phyloP scores from a whole-genome alignment of 2,113 vertebrate genomes.

The Mohoua ochrocephala region DNA sequence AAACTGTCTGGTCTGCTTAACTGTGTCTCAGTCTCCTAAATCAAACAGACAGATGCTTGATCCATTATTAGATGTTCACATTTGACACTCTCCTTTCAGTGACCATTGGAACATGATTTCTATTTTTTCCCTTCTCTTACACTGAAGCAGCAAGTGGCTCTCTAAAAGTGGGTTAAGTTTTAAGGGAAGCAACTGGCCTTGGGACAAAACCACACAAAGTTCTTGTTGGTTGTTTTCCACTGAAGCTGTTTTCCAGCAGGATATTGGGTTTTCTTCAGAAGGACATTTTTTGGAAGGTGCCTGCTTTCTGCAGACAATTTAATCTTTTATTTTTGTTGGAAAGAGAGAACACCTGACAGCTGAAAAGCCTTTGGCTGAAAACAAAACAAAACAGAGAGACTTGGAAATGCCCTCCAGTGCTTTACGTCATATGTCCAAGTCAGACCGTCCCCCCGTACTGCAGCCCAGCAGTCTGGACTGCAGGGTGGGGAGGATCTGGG shows the following conservation, averaged over 20 bases:
- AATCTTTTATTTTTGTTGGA: conserved; percentile 52
- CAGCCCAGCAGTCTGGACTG: neutral
- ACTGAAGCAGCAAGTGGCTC: neutral
- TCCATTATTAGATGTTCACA: neutral
- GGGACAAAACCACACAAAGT: neutral
- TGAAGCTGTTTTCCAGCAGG: conserved; percentile 23
- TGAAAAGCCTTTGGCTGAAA: conserved; percentile 23
- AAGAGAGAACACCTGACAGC: conserved; percentile 34
- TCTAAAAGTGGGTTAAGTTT: neutral
- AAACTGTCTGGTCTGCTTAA: neutral
- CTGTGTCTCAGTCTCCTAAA: neutral
- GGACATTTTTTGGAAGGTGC: neutral
- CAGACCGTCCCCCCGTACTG: rapidly evolving
- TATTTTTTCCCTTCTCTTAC: neutral
- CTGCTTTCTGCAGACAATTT: conserved; percentile 20
- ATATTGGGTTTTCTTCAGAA: conserved; percentile 43
- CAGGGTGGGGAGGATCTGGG: neutral
- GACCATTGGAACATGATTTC: neutral
- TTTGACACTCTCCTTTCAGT: neutral
- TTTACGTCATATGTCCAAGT: rapidly evolving
- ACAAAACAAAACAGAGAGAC: neutral
- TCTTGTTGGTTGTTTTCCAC: conserved; percentile 7
- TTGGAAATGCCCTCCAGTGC: neutral
- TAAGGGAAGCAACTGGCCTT: neutral
- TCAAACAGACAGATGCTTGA: neutral